Conservation (phyloP, 1,140 invertebrate genomes). For the Trichoplusia ni region DNA sequence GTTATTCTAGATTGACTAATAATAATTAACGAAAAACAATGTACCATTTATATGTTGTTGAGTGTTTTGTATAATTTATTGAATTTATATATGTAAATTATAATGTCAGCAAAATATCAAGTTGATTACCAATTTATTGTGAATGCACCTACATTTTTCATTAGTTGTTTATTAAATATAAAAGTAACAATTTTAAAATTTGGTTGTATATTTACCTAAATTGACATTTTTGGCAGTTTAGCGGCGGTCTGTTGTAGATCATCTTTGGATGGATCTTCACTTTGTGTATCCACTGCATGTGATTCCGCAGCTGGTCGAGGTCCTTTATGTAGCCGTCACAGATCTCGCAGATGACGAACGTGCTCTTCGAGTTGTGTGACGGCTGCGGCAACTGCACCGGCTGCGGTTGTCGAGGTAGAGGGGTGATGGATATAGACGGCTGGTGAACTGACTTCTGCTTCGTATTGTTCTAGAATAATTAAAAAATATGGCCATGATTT, state of each 20-base stretch:
- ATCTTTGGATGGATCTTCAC: slow-evolving; percentile 98
- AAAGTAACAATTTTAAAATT: not conserved
- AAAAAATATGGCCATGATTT: no score
- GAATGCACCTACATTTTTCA: no score
- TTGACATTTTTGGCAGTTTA: slow-evolving; percentile 98
- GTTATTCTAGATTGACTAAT: no score
- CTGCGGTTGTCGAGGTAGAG: slow-evolving; percentile 87
- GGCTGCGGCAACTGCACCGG: slow-evolving; percentile 34
- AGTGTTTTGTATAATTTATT: no score
- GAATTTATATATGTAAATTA: no score
- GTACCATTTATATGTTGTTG: no score
- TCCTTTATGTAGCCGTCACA: slow-evolving; percentile 98
- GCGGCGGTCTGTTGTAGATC: slow-evolving; percentile 95
- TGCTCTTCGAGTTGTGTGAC: slow-evolving; percentile 84
- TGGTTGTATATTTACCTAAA: slow-evolving; percentile 84
- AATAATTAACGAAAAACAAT: no score
- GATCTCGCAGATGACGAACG: slow-evolving; percentile 97
- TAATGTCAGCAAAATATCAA: no score
- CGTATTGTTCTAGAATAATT: slow-evolving; percentile 53
- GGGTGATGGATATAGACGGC: slow-evolving; percentile 95
- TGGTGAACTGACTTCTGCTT: slow-evolving; percentile 62
- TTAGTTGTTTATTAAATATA: no score
- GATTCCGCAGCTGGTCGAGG: slow-evolving; percentile 94
- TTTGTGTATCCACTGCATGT: slow-evolving; percentile 98
- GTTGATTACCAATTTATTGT: no score